Percentiles rank a stretch among this genome's conserved stretches.
phyloP scores from a whole-genome alignment of 2,888 invertebrate species.

The Cephalotes varians region DNA sequence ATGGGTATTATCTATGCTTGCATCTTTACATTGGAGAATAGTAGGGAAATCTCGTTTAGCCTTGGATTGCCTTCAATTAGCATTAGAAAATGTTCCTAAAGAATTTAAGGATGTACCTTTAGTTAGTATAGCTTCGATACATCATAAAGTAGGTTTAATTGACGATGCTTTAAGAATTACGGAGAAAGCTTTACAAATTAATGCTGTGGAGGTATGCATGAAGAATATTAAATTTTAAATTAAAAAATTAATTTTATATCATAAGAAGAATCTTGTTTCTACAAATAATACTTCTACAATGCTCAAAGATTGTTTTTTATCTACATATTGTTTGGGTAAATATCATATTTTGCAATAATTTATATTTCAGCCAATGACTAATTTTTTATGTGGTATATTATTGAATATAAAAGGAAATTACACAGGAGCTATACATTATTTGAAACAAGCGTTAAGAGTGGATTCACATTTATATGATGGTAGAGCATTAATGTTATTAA shows the following conservation, averaged over 20 bases:
- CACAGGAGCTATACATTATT: conserved; percentile 88
- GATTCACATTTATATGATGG: conserved; percentile 87
- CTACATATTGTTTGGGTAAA: not conserved
- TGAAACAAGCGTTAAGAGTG: conserved; percentile 88
- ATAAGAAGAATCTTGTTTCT: not conserved
- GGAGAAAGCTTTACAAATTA: conserved; percentile 88
- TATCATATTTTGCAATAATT: conserved; percentile 20
- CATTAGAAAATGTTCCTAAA: conserved; percentile 87
- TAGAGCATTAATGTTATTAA: conserved; percentile 86
- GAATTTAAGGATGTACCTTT: conserved; percentile 90
- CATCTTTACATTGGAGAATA: conserved; percentile 93
- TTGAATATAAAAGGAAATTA: conserved; percentile 89
- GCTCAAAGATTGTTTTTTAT: not conserved
- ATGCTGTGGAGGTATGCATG: conserved; percentile 88
- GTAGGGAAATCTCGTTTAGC: conserved; percentile 90
- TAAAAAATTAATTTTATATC: conserved; percentile 2
- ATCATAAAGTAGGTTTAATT: conserved; percentile 89
- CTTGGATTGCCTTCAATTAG: conserved; percentile 90
- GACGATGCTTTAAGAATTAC: conserved; percentile 89
- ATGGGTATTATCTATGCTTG: conserved; percentile 91
- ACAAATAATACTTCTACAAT: not conserved
- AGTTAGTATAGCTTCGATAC: conserved; percentile 90
- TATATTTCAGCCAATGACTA: conserved; percentile 89
- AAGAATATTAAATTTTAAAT: no score
- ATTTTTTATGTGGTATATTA: conserved; percentile 89